These are phyloP conservation scores for Aplochiton taeniatus DNA, from an alignment of 2,797 vertebrate genomes.

Conservation along the genomic window DNA sequence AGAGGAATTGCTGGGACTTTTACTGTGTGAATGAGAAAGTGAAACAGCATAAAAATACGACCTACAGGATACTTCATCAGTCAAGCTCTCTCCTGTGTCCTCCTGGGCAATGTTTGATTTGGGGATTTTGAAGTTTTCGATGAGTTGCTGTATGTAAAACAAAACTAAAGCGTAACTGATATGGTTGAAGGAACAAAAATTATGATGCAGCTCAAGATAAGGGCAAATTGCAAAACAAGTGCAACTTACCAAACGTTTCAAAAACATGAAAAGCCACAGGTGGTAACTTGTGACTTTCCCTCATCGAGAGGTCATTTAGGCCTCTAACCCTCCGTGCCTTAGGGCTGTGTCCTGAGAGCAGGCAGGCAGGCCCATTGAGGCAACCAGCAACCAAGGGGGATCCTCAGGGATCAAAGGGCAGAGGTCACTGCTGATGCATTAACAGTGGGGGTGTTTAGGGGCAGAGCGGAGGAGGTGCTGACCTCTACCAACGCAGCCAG, in stretches of 20 bases:
- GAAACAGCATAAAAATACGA: conserved; percentile 38
- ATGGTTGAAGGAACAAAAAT: neutral
- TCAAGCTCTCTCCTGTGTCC: neutral
- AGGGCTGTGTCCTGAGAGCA: neutral
- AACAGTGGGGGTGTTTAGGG: conserved; percentile 12
- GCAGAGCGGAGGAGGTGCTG: conserved; percentile 44
- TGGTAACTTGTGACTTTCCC: no score
- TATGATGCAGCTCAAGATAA: no score
- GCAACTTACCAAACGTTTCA: no score
- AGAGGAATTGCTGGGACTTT: conserved; percentile 58
- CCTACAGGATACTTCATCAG: conserved; percentile 15
- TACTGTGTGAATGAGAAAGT: conserved; percentile 52
- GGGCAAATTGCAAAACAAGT: no score
- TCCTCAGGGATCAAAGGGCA: conserved; percentile 45
- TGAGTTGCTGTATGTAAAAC: neutral
- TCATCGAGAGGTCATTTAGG: neutral
- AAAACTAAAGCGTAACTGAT: neutral
- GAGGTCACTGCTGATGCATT: conserved; percentile 33
- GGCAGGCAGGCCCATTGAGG: conserved; percentile 6
- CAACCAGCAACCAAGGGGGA: conserved; percentile 29
- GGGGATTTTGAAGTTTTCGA: neutral
- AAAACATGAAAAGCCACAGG: no score
- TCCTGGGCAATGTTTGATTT: neutral
- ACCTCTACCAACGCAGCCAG: conserved; percentile 48
- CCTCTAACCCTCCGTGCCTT: conserved; percentile 23